Percentiles rank a stretch among this genome's conserved stretches.
phyloP scores from a whole-genome alignment of 2,797 vertebrate genomes.

The Atherinosoma microstoma region DNA sequence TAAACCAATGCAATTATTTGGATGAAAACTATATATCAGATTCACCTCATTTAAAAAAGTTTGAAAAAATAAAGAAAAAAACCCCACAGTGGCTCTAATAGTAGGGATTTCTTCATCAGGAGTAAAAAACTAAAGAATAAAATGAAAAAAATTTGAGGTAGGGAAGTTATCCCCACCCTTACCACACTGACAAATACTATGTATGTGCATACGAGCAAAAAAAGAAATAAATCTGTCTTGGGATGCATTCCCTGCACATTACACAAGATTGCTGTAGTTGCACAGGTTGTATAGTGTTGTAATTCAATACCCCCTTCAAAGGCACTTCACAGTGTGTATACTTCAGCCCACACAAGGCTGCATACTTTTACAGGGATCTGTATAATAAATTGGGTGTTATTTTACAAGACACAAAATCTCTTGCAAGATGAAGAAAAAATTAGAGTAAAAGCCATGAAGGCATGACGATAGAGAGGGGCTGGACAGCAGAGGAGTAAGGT shows the following conservation, averaged over 20 bases:
- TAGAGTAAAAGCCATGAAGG: constrained; percentile 22
- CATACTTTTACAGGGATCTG: constrained; percentile 68
- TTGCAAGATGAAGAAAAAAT: constrained; percentile 27
- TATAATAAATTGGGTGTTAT: constrained; percentile 69
- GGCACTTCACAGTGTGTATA: constrained; percentile 57
- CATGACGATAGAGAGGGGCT: constrained; percentile 2
- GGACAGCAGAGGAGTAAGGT: background rate
- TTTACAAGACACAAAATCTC: constrained; percentile 66
- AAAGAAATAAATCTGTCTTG: constrained; percentile 11
- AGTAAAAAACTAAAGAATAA: background rate
- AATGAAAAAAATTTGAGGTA: background rate
- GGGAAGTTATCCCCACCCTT: background rate
- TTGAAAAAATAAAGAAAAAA: background rate
- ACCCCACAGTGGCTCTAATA: background rate
- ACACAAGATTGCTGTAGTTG: constrained; percentile 6
- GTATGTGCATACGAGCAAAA: constrained; percentile 11
- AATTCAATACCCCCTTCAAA: constrained; percentile 59
- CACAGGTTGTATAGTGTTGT: constrained; percentile 19
- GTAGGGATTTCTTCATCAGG: background rate
- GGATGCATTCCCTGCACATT: constrained; percentile 13
- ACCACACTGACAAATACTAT: background rate
- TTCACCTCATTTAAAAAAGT: background rate
- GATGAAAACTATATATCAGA: background rate
- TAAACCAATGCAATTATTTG: background rate
- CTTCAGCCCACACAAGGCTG: constrained; percentile 59